A percentile compares a stretch with the other conserved stretches of the same genome.
These are phyloP conservation scores for Cyanistes caeruleus DNA, from an alignment of 2,113 vertebrate genomes.

Conservation along the genomic window DNA sequence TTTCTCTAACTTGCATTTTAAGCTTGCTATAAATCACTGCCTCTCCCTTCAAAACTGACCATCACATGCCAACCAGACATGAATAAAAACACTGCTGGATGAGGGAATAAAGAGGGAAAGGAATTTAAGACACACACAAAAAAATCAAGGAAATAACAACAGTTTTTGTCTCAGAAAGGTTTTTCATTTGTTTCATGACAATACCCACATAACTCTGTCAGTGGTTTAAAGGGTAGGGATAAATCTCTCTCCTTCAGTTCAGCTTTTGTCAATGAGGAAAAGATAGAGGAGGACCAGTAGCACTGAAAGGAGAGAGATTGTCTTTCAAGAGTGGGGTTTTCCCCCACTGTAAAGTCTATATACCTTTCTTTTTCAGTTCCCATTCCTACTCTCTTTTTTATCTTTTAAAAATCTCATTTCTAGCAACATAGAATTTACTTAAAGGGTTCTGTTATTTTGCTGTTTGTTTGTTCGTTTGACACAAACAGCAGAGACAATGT, in stretches of 20 bases:
- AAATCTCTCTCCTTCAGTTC: not conserved
- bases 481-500: not conserved
- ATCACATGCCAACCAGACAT: not conserved
- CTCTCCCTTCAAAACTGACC: not conserved
- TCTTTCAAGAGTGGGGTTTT: not conserved
- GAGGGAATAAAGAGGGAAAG: not conserved
- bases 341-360: not conserved
- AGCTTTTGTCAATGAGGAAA: not conserved
- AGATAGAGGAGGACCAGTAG: not conserved
- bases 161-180: not conserved
- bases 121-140: not conserved
- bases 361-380: not conserved
- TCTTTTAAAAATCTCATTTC: not conserved
- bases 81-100: not conserved
- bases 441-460: not conserved
- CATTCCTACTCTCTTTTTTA: not conserved
- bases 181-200: not conserved
- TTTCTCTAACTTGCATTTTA: not conserved
- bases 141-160: not conserved
- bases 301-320: not conserved
- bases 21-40: not conserved
- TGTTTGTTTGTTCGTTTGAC: not conserved
- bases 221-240: not conserved
- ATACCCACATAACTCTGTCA: not conserved
- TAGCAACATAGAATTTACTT: not conserved